A percentile compares a stretch with the other conserved stretches of the same genome.
Evolutionary conservation across 2,113 vertebrate species (phyloP).

Genomic region (Falcunculus frontatus): DNA sequence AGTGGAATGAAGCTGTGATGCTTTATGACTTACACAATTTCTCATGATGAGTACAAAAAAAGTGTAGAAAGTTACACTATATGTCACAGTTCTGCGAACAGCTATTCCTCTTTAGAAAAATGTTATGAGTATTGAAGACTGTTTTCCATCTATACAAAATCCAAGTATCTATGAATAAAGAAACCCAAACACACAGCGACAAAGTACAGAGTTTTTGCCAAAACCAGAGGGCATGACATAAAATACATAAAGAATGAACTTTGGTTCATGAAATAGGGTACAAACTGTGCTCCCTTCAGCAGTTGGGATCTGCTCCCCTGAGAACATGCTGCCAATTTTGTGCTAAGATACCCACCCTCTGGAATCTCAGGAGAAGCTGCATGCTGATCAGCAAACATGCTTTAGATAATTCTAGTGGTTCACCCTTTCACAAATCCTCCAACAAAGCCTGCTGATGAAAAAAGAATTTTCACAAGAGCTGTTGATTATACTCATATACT

Average conservation of each 20-base stretch:
- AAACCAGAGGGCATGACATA: not conserved
- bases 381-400: not conserved
- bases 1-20: not conserved
- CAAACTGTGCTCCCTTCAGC: not conserved
- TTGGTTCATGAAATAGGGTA: not conserved
- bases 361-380: not conserved
- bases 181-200: rapidly evolving
- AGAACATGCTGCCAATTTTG: not conserved
- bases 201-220: not conserved
- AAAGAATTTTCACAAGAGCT: not conserved
- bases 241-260: not conserved
- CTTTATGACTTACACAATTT: not conserved
- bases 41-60: not conserved
- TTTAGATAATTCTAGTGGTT: not conserved
- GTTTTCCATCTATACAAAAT: not conserved
- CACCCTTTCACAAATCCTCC: not conserved
- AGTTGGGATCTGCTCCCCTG: not conserved
- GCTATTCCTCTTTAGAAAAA: not conserved
- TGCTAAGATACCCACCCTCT: rapidly evolving
- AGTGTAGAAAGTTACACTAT: not conserved
- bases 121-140: not conserved
- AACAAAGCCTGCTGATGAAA: not conserved
- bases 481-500: not conserved
- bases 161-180: not conserved
- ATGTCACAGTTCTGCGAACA: not conserved